Evolutionary conservation across 2,113 vertebrate genomes (phyloP), one percentile per base, ranked within the genome.

Genomic region (Clarias gariepinus): DNA sequence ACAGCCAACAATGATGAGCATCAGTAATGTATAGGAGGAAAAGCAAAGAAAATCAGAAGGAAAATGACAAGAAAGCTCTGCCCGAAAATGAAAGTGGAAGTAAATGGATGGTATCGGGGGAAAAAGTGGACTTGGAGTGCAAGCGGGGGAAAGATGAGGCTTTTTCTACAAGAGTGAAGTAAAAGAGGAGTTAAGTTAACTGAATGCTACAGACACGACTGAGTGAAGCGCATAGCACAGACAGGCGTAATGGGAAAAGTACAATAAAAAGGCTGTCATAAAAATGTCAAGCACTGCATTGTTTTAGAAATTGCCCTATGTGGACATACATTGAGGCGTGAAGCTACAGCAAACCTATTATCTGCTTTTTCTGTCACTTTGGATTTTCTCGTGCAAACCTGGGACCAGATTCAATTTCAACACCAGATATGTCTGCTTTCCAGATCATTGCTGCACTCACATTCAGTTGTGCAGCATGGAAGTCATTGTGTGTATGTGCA

Each of bases 281-380:
- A 90, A 92, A 85, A 93, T 90, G 90, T 94, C 95, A 94, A 91
- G 91, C 92, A 89, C 88, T 74, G 90, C 92, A 93, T 92, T 87
- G 91, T 92, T 94, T 92, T 92, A 93, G 92, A 94, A 94, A 95
- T 91, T 92, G 91, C 94, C 93, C 90, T 92, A 93, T 94, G 94
- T 93, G 94, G 95, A 95, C 94, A 91, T 84, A 94, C 94, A 91
- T 91, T 93, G 92, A 94, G 93, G 93, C 94, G 91, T 94, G 94
- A 95, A 93, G 92, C 92, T 95, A 93, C 94, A 94, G 93, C 93
- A 92, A 95, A 95, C 93, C 94, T 94, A 95, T 95, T 95, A 95
- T 95, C 94, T 95, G 90, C 94, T 92, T 91, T 81, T 93, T 94
- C 93, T 94, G 93, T 95, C 94, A 94, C 94, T 95, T 94, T 93